Evolutionary conservation across 2,888 invertebrate genomes (phyloP).

Genomic region (Lasioglossum zephyrum): DNA sequence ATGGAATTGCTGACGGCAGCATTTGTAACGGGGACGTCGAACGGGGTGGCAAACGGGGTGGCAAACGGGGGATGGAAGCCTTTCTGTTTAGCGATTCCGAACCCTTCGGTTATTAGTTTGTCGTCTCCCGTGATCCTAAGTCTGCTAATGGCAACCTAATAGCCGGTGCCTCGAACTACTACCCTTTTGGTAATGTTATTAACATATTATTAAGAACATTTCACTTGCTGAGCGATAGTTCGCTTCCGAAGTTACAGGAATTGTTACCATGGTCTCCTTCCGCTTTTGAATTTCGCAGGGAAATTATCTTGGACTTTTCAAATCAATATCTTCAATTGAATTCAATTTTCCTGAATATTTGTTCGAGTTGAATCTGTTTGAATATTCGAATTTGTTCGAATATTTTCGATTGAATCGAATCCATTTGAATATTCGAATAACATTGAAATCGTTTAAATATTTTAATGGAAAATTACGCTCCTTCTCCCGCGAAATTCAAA

Average conservation of each 20-base stretch:
- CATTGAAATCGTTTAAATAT: neutral
- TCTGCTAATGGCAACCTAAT: constrained; percentile 7
- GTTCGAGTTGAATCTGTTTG: neutral
- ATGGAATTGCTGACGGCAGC: constrained; percentile 5
- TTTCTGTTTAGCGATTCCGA: neutral
- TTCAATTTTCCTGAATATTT: too few relatives aligned
- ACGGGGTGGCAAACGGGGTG: neutral
- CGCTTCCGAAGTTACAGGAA: neutral
- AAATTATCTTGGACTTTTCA: too few relatives aligned
- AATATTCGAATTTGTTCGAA: neutral
- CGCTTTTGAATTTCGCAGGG: neutral
- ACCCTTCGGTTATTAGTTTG: constrained; percentile 1
- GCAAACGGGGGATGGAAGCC: neutral
- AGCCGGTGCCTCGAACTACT: neutral
- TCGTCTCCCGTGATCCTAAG: neutral
- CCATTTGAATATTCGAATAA: neutral
- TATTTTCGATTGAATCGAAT: neutral
- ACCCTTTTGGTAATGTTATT: neutral
- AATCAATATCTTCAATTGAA: too few relatives aligned
- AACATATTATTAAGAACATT: neutral
- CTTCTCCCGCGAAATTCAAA: neutral
- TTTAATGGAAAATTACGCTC: neutral
- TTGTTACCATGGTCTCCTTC: neutral
- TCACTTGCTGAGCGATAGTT: neutral
- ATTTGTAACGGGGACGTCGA: neutral